phyloP scores from a whole-genome alignment of 2,113 vertebrate genomes.

The Alligator sinensis region DNA sequence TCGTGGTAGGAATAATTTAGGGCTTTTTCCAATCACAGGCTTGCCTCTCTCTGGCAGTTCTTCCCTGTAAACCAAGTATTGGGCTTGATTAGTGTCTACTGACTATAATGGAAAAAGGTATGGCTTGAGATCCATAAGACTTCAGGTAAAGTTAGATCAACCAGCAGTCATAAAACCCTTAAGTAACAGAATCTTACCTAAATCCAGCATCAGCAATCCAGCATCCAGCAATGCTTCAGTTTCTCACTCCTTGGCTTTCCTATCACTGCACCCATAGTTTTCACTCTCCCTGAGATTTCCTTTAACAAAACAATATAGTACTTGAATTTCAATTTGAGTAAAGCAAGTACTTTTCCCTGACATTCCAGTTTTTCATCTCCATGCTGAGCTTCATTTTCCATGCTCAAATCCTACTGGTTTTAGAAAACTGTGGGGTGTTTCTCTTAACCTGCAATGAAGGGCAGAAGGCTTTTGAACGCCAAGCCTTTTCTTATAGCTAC shows the following conservation, averaged over 20 bases:
- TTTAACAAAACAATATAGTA: background rate
- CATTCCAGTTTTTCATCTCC: background rate
- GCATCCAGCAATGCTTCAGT: background rate
- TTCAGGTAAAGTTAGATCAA: background rate
- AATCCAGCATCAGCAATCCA: background rate
- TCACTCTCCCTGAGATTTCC: background rate
- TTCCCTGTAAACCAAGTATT: background rate
- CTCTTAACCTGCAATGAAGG: no score
- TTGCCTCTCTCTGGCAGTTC: background rate
- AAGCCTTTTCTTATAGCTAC: no score
- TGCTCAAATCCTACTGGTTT: no score
- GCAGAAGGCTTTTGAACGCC: no score
- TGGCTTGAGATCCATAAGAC: background rate
- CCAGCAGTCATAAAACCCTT: background rate
- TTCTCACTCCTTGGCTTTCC: background rate
- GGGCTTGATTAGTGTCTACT: background rate
- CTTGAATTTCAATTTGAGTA: background rate
- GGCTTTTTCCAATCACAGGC: background rate
- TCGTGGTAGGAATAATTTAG: background rate
- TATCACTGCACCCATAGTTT: background rate
- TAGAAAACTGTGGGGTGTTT: no score
- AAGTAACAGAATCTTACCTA: accelerated
- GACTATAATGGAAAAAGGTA: background rate
- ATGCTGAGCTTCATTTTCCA: background rate
- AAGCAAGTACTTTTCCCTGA: background rate